Evolutionary conservation across 1,140 invertebrate species (phyloP), one percentile per base, ranked within the genome.

Genomic region (Orius insidiosus): DNA sequence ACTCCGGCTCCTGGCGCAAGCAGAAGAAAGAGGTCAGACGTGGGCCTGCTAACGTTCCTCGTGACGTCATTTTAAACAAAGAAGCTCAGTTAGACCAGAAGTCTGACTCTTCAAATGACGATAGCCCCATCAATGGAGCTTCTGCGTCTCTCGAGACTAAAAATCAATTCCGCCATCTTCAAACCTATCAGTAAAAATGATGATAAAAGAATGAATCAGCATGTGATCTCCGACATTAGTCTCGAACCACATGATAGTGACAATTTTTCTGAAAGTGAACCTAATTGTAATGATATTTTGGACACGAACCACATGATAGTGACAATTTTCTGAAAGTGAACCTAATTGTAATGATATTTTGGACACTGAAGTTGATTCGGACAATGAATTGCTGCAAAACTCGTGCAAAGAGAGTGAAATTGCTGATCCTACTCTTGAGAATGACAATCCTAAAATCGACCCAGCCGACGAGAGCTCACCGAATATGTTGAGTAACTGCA

Each of bases 1-100:
- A n/a, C 6, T 37, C 45, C 5, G 16, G 5, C 14, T 16, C 13
- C 33, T 50, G 49, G 49, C 38, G 30, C 37, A 50, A 50, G 36
- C 49, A 50, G 31, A 46, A 46, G 11, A 15, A 30, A 15, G 10
- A 11, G 18, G 7, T 43, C 2, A 32, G 32, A 16, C 38, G 15
- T 18, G 42, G 42, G 45, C 18, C 11, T 10, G 36, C n/a, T 40
- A 13, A 45, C 6, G 24, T 8, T 33, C 34, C 16, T 4, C 9
- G 19, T 33, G 43, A 43, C 11, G 16, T 19, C 43, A 41, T 19
- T 34, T 10, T 40, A 13, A 41, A 16, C 38, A 37, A 37, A 37
- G 18, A 38, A 33, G 9, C 35, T 11, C 14, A 10, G 10, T 11
- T 39, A 15, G 38, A 18, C 4, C n/a, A 32, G 32, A 37, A 45